phyloP scores from a whole-genome alignment of 2,888 invertebrate species.

The Oscheius onirici region DNA sequence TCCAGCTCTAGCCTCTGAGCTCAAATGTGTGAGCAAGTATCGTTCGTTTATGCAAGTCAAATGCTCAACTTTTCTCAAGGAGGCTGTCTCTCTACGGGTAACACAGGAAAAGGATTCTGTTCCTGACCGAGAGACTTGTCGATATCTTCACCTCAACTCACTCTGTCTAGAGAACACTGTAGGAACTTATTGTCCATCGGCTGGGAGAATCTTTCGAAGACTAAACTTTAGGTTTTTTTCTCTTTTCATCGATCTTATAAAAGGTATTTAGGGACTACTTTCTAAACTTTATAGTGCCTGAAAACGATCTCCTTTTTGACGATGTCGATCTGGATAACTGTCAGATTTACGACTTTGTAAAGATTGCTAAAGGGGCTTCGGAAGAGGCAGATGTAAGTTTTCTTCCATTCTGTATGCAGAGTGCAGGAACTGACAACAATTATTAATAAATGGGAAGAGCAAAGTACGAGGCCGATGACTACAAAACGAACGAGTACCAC shows the following conservation, averaged over 20 bases:
- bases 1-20: constrained; percentile 50
- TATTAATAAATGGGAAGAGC: constrained; percentile 41
- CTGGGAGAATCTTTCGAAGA: constrained; percentile 44
- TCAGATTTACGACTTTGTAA: constrained; percentile 54
- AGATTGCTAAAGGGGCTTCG: constrained; percentile 34
- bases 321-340: constrained; percentile 58
- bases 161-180: constrained; percentile 59
- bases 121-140: constrained; percentile 29
- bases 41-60: constrained; percentile 54
- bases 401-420: neutral
- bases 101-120: constrained; percentile 9
- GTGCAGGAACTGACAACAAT: constrained; percentile 45
- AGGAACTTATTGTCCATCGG: constrained; percentile 47
- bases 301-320: constrained; percentile 54
- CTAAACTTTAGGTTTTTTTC: constrained; percentile 40
- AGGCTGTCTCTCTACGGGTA: constrained; percentile 35
- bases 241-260: neutral
- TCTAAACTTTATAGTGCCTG: constrained; percentile 50
- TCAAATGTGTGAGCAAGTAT: constrained; percentile 54
- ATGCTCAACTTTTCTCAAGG: constrained; percentile 56
- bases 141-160: constrained; percentile 53
- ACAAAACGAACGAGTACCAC: neutral
- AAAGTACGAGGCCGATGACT: constrained; percentile 11
- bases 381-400: constrained; percentile 33
- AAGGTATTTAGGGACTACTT: constrained; percentile 53